Evolutionary conservation across 1,140 invertebrate genomes (phyloP), one percentile per base, ranked within the genome.

Genomic region (Babylonia areolata): DNA sequence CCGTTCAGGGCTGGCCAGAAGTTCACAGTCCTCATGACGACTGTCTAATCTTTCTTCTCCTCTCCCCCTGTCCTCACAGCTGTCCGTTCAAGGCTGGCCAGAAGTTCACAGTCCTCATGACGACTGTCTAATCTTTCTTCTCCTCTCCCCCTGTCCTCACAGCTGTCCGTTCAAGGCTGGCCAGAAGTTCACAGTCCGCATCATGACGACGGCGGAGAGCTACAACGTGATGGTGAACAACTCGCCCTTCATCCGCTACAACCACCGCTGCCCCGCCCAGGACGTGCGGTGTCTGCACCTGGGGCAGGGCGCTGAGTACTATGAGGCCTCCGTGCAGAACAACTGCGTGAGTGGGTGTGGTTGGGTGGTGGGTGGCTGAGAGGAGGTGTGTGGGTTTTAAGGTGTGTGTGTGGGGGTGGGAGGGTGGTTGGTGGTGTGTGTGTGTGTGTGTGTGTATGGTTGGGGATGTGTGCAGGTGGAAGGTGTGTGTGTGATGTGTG

Each of bases 51-150:
- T n/a, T n/a, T n/a, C n/a, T n/a, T n/a, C n/a, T n/a, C n/a, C n/a
- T n/a, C n/a, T n/a, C n/a, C n/a, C n/a, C n/a, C n/a, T n/a, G n/a
- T n/a, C n/a, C n/a, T n/a, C n/a, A n/a, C n/a, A n/a, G n/a, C n/a
- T n/a, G n/a, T n/a, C n/a, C n/a, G n/a, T n/a, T n/a, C n/a, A n/a
- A n/a, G n/a, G n/a, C 95, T 23, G 97, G 96, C 0, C 95, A 97
- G 89, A 93, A 95, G 20, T 98, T 97, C 93, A 97, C 97, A 91
- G 95, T 97, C 1, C 93, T 97, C 46, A 95, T 98, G 64, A 92
- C 97, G 1, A 96, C 96, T n/a, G n/a, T n/a, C n/a, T n/a, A n/a
- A n/a, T n/a, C n/a, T n/a, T n/a, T n/a, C n/a, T n/a, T n/a, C n/a
- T n/a, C n/a, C n/a, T n/a, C n/a, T n/a, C n/a, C n/a, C n/a, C n/a